phyloP scores from a whole-genome alignment of 2,113 vertebrate species.

The Lepisosteus oculatus region DNA sequence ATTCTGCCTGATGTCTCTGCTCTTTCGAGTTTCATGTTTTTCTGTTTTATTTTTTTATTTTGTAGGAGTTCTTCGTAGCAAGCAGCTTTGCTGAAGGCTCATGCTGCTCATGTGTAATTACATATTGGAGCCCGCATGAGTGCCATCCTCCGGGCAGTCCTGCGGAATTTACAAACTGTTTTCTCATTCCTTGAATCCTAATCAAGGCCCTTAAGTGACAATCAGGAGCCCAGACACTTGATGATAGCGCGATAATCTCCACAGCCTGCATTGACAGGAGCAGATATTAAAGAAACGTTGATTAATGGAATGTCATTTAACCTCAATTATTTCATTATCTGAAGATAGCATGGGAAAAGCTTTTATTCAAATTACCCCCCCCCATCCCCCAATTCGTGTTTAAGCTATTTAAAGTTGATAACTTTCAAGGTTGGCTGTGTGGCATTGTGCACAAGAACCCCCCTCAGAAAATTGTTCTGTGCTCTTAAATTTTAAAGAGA shows the following conservation, averaged over 20 bases:
- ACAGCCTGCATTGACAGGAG: conserved; percentile 2
- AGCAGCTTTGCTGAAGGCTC: too few species aligned
- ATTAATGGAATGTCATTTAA: not conserved
- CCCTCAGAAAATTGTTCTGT: too few species aligned
- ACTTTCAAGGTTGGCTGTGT: not conserved
- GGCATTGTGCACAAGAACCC: too few species aligned
- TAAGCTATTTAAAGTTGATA: not conserved
- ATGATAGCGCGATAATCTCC: conserved; percentile 1
- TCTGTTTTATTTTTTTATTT: too few species aligned
- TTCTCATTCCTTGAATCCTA: not conserved
- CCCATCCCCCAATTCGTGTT: too few species aligned
- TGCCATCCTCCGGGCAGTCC: too few species aligned
- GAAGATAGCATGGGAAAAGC: not conserved
- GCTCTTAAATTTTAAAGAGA: too few species aligned
- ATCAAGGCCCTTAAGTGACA: not conserved
- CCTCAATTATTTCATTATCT: conserved; percentile 5
- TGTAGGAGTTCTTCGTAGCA: too few species aligned
- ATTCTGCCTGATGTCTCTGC: too few species aligned
- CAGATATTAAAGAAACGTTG: conserved; percentile 1
- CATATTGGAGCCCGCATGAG: too few species aligned
- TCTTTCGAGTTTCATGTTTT: too few species aligned
- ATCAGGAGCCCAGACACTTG: not conserved
- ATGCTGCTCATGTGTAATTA: too few species aligned
- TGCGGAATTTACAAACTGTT: not conserved
- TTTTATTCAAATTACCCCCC: not conserved